Conservation (phyloP, 2,113 vertebrate species). For the Anhinga anhinga region DNA sequence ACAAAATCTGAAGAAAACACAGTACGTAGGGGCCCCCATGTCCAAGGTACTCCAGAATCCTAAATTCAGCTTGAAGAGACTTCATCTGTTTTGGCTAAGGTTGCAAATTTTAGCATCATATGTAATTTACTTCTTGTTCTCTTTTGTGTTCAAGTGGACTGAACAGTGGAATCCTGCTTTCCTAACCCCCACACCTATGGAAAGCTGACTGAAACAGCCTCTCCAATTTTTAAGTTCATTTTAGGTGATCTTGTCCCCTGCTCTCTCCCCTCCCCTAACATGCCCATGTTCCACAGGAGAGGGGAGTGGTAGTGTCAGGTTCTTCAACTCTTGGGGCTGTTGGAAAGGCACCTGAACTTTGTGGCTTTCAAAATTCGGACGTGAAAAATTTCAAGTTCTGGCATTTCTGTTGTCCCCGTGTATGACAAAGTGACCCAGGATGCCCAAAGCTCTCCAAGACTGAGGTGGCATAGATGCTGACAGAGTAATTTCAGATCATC, state of each 20-base stretch:
- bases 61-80: not conserved
- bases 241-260: not conserved
- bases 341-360: not conserved
- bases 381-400: not conserved
- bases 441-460: not conserved
- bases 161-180: not conserved
- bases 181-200: not conserved
- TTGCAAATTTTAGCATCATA: not conserved
- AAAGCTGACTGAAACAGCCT: not conserved
- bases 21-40: not conserved
- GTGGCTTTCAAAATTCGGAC: not conserved
- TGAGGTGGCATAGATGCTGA: not conserved
- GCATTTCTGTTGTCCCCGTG: not conserved
- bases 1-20: not conserved
- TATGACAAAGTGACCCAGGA: not conserved
- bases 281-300: not conserved
- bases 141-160: not conserved
- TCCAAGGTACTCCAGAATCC: not conserved
- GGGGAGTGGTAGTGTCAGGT: not conserved
- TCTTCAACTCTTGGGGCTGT: not conserved
- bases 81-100: not conserved
- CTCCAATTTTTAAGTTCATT: not conserved
- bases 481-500: not conserved
- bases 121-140: not conserved
- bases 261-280: not conserved